Evolutionary conservation across 2,888 invertebrate species (phyloP).

Genomic region (Scelioninae gen. 2): DNA sequence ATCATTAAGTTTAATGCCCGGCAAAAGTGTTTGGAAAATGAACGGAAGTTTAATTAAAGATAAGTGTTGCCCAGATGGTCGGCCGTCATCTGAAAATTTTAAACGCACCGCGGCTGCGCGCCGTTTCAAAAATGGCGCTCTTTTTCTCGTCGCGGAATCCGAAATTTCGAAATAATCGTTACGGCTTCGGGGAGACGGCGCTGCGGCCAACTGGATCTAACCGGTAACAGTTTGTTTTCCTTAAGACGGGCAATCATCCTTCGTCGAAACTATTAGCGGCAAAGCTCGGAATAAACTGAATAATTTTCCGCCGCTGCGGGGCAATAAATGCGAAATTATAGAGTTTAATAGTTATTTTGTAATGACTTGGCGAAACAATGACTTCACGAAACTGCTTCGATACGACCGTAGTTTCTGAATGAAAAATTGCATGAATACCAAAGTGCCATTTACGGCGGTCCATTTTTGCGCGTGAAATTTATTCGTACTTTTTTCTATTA

Average conservation of each 20-base stretch:
- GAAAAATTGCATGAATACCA: slow-evolving; percentile 30
- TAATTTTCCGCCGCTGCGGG: slow-evolving; percentile 48
- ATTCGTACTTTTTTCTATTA: background rate
- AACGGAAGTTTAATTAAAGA: slow-evolving; percentile 54
- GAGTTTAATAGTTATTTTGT: slow-evolving; percentile 52
- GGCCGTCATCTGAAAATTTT: slow-evolving; percentile 30
- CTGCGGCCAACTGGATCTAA: slow-evolving; percentile 19
- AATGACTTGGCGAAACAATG: slow-evolving; percentile 52
- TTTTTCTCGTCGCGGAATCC: too few species aligned
- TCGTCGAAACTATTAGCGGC: slow-evolving; percentile 49
- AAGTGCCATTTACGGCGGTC: background rate
- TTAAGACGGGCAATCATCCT: slow-evolving; percentile 36
- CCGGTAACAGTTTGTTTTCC: slow-evolving; percentile 45
- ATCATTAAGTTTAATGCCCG: slow-evolving; percentile 33
- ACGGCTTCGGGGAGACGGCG: slow-evolving; percentile 8
- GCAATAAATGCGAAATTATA: slow-evolving; percentile 51
- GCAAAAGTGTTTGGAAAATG: slow-evolving; percentile 38
- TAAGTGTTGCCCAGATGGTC: slow-evolving; percentile 47
- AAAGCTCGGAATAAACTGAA: slow-evolving; percentile 52
- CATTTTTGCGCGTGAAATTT: slow-evolving; percentile 1
- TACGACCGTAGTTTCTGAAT: slow-evolving; percentile 27
- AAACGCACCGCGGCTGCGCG: slow-evolving; percentile 3
- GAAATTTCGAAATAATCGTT: slow-evolving; percentile 18
- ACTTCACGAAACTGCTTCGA: slow-evolving; percentile 44
- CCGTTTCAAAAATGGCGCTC: too few species aligned